Conservation (phyloP, 1,140 invertebrate species). For the Drosophila repletoides region DNA sequence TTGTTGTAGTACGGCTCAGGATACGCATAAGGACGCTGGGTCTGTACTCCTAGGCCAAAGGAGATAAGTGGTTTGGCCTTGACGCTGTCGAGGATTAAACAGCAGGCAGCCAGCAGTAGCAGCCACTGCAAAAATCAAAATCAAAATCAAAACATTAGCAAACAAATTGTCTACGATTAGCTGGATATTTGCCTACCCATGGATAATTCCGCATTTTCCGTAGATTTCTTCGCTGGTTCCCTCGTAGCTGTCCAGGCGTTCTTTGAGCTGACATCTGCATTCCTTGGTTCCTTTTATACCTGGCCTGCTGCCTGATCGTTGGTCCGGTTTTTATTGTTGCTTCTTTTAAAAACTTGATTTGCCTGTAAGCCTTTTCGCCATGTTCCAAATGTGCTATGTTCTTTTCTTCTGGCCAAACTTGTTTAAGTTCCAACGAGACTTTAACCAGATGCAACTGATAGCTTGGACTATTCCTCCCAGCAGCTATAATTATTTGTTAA, state of each 20-base stretch:
- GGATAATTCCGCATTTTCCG: slow-evolving; percentile 60
- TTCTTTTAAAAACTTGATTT: slow-evolving; percentile 5
- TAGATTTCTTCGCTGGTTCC: background rate
- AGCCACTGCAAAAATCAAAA: slow-evolving; percentile 24
- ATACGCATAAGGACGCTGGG: slow-evolving; percentile 5
- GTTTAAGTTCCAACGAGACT: no score
- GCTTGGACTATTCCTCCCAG: background rate
- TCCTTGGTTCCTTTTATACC: slow-evolving; percentile 51
- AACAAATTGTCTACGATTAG: background rate
- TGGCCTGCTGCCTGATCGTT: background rate
- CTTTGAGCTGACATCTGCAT: slow-evolving; percentile 25
- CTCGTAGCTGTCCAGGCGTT: background rate
- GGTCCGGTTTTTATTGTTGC: slow-evolving; percentile 5
- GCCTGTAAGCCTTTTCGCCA: background rate
- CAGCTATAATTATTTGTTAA: background rate
- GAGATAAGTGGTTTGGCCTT: slow-evolving; percentile 56
- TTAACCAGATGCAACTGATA: slow-evolving; percentile 3
- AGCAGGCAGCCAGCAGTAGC: slow-evolving; percentile 25
- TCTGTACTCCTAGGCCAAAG: slow-evolving; percentile 51
- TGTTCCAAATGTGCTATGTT: background rate
- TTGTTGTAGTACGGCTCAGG: slow-evolving; percentile 44
- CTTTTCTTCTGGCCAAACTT: slow-evolving; percentile 8
- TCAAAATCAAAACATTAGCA: slow-evolving; percentile 4
- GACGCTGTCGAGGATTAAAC: slow-evolving; percentile 9
- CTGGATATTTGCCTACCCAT: slow-evolving; percentile 34